Percentiles rank a stretch among this genome's conserved stretches.
phyloP scores from a whole-genome alignment of 1,140 invertebrate genomes.

The Dendrolimus kikuchii region DNA sequence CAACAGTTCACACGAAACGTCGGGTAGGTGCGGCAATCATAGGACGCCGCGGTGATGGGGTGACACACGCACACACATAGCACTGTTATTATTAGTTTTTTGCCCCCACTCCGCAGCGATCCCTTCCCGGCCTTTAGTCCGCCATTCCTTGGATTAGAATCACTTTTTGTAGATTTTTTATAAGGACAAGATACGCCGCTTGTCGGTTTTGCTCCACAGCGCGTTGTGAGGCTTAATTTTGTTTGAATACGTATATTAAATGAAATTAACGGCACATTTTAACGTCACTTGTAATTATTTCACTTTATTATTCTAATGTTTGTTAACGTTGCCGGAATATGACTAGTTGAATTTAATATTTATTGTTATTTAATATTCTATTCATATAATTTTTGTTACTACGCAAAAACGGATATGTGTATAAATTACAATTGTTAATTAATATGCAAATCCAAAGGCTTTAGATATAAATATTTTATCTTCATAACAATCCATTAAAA shows the following conservation, averaged over 20 bases:
- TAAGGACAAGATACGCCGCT: conserved; percentile 17
- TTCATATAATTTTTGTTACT: too few relatives aligned
- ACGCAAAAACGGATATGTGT: too few relatives aligned
- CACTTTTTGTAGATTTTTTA: conserved; percentile 55
- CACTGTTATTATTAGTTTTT: conserved; percentile 70
- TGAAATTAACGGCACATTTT: too few relatives aligned
- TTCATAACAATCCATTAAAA: too few relatives aligned
- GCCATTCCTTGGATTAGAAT: conserved; percentile 52
- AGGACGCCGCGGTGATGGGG: conserved; percentile 51
- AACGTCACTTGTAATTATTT: too few relatives aligned
- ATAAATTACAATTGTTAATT: too few relatives aligned
- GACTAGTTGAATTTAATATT: too few relatives aligned
- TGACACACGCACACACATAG: conserved; percentile 39
- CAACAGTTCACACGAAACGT: conserved; percentile 42
- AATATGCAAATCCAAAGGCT: too few relatives aligned
- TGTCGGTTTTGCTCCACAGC: conserved; percentile 9
- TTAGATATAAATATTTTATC: too few relatives aligned
- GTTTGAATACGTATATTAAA: not conserved
- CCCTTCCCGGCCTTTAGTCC: conserved; percentile 33
- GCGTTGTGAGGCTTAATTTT: not conserved
- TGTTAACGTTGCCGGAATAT: too few relatives aligned
- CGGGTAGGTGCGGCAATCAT: conserved; percentile 44
- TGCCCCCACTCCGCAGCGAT: conserved; percentile 44
- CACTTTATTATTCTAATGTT: too few relatives aligned
- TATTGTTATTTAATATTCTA: too few relatives aligned